Evolutionary conservation across 2,113 vertebrate species (phyloP).

Genomic region (Nycticebus coucang): DNA sequence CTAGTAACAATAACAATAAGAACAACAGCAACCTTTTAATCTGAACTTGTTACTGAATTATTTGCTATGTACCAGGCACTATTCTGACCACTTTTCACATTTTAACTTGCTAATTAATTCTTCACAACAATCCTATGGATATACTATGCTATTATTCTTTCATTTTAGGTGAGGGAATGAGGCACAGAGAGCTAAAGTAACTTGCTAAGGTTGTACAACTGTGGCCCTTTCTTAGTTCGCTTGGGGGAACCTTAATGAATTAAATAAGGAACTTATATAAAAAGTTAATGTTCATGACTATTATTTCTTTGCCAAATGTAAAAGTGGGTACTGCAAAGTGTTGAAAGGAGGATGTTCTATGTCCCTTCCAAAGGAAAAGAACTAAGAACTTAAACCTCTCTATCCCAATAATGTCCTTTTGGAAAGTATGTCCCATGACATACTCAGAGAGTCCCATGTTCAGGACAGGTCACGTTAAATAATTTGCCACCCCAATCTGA

Average conservation of each 20-base stretch:
- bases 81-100: neutral
- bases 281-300: neutral
- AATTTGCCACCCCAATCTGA: neutral
- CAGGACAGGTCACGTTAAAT: neutral
- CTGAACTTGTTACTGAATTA: neutral
- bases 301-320: conserved; percentile 22
- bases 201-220: neutral
- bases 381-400: neutral
- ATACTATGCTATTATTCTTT: neutral
- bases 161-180: neutral
- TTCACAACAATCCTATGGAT: neutral
- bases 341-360: neutral
- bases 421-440: neutral
- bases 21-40: neutral
- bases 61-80: neutral
- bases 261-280: neutral
- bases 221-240: neutral
- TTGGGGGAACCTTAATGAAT: neutral
- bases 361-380: neutral
- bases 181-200: neutral
- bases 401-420: neutral
- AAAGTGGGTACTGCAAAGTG: neutral
- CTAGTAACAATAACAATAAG: neutral
- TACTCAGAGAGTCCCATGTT: neutral
- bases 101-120: neutral